phyloP scores from a whole-genome alignment of 2,888 invertebrate species.

The Agapostemon virescens region DNA sequence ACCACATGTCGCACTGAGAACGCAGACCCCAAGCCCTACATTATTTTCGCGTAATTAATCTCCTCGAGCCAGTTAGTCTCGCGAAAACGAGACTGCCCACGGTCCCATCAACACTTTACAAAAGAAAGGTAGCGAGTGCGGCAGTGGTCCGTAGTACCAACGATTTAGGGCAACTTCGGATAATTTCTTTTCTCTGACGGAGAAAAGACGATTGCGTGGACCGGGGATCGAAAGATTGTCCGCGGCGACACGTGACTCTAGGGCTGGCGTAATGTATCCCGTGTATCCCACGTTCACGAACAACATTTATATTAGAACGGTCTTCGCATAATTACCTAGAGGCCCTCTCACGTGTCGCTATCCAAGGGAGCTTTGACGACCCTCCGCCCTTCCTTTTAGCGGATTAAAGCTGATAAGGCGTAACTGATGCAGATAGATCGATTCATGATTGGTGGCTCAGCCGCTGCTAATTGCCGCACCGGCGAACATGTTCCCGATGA shows the following conservation, averaged over 20 bases:
- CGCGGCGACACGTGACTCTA: constrained; percentile 27
- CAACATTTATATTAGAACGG: constrained; percentile 41
- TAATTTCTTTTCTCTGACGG: background rate
- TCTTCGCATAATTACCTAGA: constrained; percentile 55
- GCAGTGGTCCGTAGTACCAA: background rate
- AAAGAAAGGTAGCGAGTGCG: background rate
- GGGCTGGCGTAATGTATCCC: background rate
- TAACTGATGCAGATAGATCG: constrained; percentile 56
- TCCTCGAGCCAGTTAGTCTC: background rate
- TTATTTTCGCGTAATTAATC: constrained; percentile 3
- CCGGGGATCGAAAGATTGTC: background rate
- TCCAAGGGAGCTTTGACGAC: constrained; percentile 39
- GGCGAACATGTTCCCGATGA: constrained; percentile 22
- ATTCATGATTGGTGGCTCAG: constrained; percentile 50
- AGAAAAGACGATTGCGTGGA: background rate
- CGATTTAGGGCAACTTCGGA: background rate
- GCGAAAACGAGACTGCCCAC: background rate
- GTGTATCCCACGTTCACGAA: constrained; percentile 26
- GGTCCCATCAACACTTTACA: background rate
- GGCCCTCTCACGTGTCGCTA: constrained; percentile 38
- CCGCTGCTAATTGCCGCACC: constrained; percentile 41
- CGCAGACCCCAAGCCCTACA: background rate
- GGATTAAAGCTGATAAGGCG: constrained; percentile 56
- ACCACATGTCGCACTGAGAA: background rate
- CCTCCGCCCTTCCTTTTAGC: constrained; percentile 55